phyloP scores from a whole-genome alignment of 2,113 vertebrate species.

The Charadrius vociferus region DNA sequence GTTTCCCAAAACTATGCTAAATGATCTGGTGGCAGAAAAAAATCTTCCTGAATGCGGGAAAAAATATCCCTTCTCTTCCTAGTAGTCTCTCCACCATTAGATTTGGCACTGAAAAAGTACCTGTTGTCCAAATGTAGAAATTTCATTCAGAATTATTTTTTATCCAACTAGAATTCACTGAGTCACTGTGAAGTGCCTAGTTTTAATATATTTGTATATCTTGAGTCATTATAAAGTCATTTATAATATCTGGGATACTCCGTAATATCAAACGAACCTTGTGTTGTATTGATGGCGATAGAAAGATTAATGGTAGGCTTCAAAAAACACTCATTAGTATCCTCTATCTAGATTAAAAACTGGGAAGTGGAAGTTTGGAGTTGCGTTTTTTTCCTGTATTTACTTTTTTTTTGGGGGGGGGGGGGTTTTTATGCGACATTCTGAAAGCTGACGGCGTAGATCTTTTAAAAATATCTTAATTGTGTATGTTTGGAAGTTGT shows the following conservation, averaged over 20 bases:
- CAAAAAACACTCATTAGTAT: background rate
- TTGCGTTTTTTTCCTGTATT: background rate
- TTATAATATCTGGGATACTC: background rate
- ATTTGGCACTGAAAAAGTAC: background rate
- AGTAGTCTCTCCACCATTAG: background rate
- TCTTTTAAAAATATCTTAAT: no score
- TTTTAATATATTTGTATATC: background rate
- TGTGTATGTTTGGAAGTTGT: background rate
- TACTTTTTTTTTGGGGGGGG: background rate
- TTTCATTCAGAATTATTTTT: background rate
- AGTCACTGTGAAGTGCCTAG: background rate
- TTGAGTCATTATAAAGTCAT: background rate
- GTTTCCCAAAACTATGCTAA: background rate
- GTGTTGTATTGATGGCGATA: background rate
- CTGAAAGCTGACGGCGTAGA: no score
- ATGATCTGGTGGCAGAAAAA: background rate
- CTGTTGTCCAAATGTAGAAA: background rate
- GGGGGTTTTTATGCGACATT: no score
- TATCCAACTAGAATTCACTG: background rate
- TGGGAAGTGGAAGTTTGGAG: background rate
- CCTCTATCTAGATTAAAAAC: background rate
- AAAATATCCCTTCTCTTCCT: background rate
- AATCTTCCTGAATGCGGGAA: background rate
- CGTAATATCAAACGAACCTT: background rate
- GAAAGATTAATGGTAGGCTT: background rate